Conservation (phyloP, 2,888 invertebrate genomes). For the Andrena haemorrhoa region DNA sequence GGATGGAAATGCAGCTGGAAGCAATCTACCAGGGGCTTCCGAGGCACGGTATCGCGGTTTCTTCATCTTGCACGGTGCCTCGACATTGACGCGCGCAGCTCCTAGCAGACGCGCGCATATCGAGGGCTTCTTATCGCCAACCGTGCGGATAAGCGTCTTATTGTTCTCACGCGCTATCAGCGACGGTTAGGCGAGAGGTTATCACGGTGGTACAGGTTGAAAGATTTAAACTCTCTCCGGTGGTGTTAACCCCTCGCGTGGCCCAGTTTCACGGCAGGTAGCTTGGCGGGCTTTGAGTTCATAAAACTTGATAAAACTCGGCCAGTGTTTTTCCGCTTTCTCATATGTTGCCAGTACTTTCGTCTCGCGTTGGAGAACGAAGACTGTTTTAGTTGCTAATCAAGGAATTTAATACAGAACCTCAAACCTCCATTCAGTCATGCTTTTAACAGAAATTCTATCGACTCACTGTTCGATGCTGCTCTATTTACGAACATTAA, state of each 20-base stretch:
- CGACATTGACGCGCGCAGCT: slow-evolving; percentile 37
- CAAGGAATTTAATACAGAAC: no score
- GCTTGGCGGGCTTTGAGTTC: not conserved
- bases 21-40: slow-evolving; percentile 45
- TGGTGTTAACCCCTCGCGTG: slow-evolving; percentile 23
- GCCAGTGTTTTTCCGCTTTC: not conserved
- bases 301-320: slow-evolving; percentile 1
- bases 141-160: slow-evolving; percentile 50
- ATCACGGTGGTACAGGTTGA: slow-evolving; percentile 10
- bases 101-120: slow-evolving; percentile 2
- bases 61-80: slow-evolving; percentile 37
- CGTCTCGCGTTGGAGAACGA: not conserved
- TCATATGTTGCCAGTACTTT: not conserved
- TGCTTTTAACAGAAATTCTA: no score
- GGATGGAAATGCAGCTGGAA: slow-evolving; percentile 56
- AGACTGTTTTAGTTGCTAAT: no score
- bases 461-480: no score
- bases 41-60: slow-evolving; percentile 38
- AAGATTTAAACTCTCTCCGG: slow-evolving; percentile 33
- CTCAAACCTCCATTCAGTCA: no score
- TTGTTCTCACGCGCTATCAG: slow-evolving; percentile 43
- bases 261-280: slow-evolving; percentile 27
- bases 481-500: no score
- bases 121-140: slow-evolving; percentile 42
- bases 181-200: slow-evolving; percentile 34